Evolutionary conservation across 1,140 invertebrate genomes (phyloP).

Genomic region (Cydia amplana): DNA sequence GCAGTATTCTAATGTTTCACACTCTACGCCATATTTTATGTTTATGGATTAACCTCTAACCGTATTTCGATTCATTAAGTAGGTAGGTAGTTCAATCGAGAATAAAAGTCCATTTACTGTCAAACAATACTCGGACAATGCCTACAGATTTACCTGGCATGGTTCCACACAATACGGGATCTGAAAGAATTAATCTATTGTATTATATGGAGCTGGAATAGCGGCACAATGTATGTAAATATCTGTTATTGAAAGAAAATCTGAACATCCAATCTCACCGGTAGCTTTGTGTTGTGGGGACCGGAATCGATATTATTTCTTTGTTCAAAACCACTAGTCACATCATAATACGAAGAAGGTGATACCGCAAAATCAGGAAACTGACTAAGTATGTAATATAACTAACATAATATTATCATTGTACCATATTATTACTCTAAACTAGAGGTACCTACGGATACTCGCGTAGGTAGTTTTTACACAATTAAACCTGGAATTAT

Average conservation of each 20-base stretch:
- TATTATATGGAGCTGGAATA: neutral
- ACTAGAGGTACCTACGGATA: too few relatives aligned
- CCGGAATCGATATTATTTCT: neutral
- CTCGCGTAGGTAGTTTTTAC: too few relatives aligned
- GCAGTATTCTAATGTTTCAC: too few relatives aligned
- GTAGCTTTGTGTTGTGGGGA: neutral
- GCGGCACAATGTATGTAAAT: slow-evolving; percentile 1
- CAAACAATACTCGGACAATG: slow-evolving; percentile 3
- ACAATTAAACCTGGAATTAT: too few relatives aligned
- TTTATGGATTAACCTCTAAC: neutral
- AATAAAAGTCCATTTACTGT: neutral
- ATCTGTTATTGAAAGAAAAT: slow-evolving; percentile 8
- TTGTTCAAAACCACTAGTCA: slow-evolving; percentile 1
- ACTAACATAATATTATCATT: too few relatives aligned
- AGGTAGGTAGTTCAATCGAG: neutral
- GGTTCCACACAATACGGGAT: neutral
- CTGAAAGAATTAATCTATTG: slow-evolving; percentile 22
- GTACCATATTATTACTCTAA: too few relatives aligned
- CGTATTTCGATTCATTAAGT: neutral
- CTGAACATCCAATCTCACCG: slow-evolving; percentile 4
- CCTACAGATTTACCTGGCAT: neutral
- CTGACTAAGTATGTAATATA: too few relatives aligned
- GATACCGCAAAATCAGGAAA: too few relatives aligned
- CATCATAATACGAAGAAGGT: neutral
- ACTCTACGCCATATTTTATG: neutral